Evolutionary conservation across 2,888 invertebrate genomes (phyloP), one percentile per base, ranked within the genome.

Genomic region (Drosophila longiperda): DNA sequence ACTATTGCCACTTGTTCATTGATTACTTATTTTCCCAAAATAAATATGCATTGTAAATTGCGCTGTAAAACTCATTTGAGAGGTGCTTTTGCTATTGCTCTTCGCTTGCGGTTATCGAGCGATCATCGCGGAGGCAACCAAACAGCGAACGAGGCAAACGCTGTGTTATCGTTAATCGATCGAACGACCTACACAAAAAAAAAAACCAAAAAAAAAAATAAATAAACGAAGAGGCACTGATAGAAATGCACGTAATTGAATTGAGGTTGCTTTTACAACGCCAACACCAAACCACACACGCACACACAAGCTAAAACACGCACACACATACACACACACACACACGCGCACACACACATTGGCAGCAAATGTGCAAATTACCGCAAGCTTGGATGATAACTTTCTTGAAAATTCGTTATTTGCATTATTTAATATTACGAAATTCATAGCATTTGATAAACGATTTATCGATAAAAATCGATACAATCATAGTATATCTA

Each of bases 21-120:
- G 85, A 86, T 86, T 86, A 86, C 89, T 88, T 86, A 86, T 86
- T 86, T 86, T 86, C 85, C 87, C 90, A 90, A 82, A 80, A 90
- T 90, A 90, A 86, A 86, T 90, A 86, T 90, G 90, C 89, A 90
- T 86, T 89, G 90, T 73, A 83, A 85, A 89, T 87, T 89, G 90
- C 73, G 59, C 58, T 66, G 77, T 32, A 72, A 76, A 77, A 77
- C 73, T 72, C 64, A 77, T 78, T 80, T 80, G 63, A 63, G 58
- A 62, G 69, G 33, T 49, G 75, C 32, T 20, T 34, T 29, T 63
- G 33, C 20, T 26, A 42, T 49, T 23, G 38, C 50, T 55, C 29
- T 68, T 45, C 15, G 54, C 50, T 72, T 80, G 74, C 71, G 77
- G 89, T 85, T 84, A 89, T 85, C 85, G 73, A 77, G 45, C 58